Base-by-base conservation (phyloP, 2,113 vertebrate genomes). In the Toxotes chatareus region DNA sequence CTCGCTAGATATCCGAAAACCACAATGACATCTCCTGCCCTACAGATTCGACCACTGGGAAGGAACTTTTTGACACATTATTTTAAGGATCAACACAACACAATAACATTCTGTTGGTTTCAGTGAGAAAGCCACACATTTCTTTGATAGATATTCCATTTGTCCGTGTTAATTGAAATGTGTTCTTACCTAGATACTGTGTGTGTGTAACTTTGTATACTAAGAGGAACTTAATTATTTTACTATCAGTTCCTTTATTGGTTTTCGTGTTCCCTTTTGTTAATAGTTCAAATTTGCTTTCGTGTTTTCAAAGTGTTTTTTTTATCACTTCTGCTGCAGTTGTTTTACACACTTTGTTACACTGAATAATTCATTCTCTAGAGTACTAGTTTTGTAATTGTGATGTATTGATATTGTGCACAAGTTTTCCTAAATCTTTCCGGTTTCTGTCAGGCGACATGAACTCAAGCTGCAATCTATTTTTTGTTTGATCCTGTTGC, bases 211-310 rank as follows among this genome's bases (percentile, higher is more conserved):
- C 14, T 47, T 27, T 77, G 68, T 23, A 7, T 11, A 27, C 19
- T 14, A 2, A 38, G n/a, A 47, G 13, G 2, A 67, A 34, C 34
- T 78, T 53, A n/a, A 63, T 73, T 51, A 62, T 76, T 73, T 53
- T 60, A 17, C 44, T 79, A 13, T 86, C 38, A 75, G 8, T 88
- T 89, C 65, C 59, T 7, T 14, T 70, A 7, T 65, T 57, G 1
- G 7, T 65, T 73, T 62, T 47, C 61, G 23, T 78, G 40, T 84
- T 86, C 64, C 38, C 21, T 60, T 85, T 74, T 53, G 13, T 59
- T 40, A 8, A 27, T 40, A 1, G 9, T 69, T 49, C 2, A 10
- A 44, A 31, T 40, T 61, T 73, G 1, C 32, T 34, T 21, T 2
- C 1, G 0, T 49, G 16, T 36, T 80, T 75, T 55, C 9, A 34